Percentiles rank a stretch among this genome's conserved stretches.
phyloP scores from a whole-genome alignment of 2,113 vertebrate genomes.

The Channa maculata region DNA sequence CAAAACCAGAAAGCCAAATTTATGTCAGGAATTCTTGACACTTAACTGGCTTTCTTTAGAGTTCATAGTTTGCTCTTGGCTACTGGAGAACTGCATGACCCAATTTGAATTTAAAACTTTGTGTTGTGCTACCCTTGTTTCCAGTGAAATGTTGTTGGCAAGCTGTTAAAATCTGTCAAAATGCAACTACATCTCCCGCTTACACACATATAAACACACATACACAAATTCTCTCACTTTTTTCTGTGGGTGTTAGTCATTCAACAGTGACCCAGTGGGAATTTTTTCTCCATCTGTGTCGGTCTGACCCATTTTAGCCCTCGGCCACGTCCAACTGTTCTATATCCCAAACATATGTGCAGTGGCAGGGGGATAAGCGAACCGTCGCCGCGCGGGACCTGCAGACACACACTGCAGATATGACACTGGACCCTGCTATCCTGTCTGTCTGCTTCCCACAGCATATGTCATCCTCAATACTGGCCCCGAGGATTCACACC shows the following conservation, averaged over 20 bases:
- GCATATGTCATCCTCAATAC: slow-evolving; percentile 71
- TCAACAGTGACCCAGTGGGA: slow-evolving; percentile 83
- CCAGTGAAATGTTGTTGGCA: slow-evolving; percentile 41
- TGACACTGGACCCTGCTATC: slow-evolving; percentile 75
- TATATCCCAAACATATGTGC: slow-evolving; percentile 85
- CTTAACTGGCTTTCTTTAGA: slow-evolving; percentile 30
- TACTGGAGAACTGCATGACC: slow-evolving; percentile 40
- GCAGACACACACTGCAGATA: slow-evolving; percentile 75
- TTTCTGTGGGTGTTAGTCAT: slow-evolving; percentile 75
- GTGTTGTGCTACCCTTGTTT: slow-evolving; percentile 29
- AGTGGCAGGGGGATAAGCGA: slow-evolving; percentile 82
- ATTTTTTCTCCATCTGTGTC: slow-evolving; percentile 85
- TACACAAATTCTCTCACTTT: slow-evolving; percentile 37
- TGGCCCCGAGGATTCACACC: slow-evolving; percentile 53
- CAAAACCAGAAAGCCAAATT: slow-evolving; percentile 5
- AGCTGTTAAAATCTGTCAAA: slow-evolving; percentile 70
- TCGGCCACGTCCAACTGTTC: slow-evolving; percentile 87
- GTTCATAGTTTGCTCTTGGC: slow-evolving; percentile 31
- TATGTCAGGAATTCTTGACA: slow-evolving; percentile 40
- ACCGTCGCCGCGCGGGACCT: slow-evolving; percentile 70
- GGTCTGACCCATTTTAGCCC: slow-evolving; percentile 87
- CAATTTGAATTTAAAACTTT: slow-evolving; percentile 49
- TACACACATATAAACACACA: slow-evolving; percentile 17
- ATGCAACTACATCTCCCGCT: slow-evolving; percentile 45
- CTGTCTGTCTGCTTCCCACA: slow-evolving; percentile 65